Evolutionary conservation across 2,888 invertebrate genomes (phyloP).

Genomic region (Heliconius aoede): DNA sequence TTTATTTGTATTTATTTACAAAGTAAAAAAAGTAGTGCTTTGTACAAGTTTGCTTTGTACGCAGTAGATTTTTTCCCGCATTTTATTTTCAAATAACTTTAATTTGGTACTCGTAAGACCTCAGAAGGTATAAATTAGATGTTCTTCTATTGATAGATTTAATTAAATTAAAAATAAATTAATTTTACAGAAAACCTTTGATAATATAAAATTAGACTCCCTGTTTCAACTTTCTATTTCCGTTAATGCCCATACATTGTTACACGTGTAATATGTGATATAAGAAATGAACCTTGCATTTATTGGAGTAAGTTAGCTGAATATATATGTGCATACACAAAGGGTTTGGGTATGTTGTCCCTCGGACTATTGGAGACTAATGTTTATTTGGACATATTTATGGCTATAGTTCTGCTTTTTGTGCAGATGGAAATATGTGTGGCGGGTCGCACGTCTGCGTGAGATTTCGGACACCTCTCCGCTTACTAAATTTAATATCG

Average conservation of each 20-base stretch:
- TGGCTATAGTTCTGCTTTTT: conserved; percentile 84
- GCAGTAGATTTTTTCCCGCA: background rate
- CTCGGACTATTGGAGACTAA: conserved; percentile 62
- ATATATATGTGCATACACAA: conserved; percentile 56
- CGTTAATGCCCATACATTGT: background rate
- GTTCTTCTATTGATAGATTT: background rate
- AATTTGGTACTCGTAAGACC: background rate
- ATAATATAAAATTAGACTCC: background rate
- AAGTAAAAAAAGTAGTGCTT: no score
- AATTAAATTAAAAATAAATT: background rate
- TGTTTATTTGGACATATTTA: conserved; percentile 85
- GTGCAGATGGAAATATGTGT: conserved; percentile 84
- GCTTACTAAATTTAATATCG: conserved; percentile 84
- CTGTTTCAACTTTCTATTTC: background rate
- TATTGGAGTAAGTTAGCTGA: background rate
- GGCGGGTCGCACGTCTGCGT: conserved; percentile 84
- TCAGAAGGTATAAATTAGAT: no score
- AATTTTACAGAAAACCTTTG: background rate
- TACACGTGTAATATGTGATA: background rate
- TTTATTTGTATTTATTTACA: background rate
- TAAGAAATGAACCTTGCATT: conserved; percentile 8
- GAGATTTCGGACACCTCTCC: conserved; percentile 84
- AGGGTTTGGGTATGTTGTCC: conserved; percentile 55
- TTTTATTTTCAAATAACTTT: background rate
- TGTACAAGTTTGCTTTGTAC: no score